phyloP scores from a whole-genome alignment of 2,113 vertebrate genomes.

The Esox niger region DNA sequence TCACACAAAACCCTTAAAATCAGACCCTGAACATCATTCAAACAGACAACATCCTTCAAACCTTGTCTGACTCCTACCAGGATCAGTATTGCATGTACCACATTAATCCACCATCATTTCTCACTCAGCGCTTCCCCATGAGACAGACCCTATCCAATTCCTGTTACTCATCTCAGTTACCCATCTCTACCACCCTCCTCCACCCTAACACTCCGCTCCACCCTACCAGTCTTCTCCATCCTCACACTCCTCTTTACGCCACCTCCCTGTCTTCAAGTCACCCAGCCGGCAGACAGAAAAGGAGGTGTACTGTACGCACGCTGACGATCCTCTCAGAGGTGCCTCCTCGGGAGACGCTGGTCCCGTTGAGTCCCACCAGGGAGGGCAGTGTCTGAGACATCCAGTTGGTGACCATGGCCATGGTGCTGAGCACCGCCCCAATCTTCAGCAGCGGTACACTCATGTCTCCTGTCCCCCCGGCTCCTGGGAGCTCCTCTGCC shows the following conservation, averaged over 20 bases:
- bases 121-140: not conserved
- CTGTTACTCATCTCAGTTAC: too few species aligned
- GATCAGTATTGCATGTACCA: constrained; percentile 33
- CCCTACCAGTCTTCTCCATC: too few species aligned
- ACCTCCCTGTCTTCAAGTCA: not conserved
- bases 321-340: constrained; percentile 90
- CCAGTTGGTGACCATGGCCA: constrained; percentile 93
- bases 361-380: constrained; percentile 87
- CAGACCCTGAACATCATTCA: constrained; percentile 27
- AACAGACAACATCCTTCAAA: too few species aligned
- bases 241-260: not conserved
- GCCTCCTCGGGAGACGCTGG: constrained; percentile 80
- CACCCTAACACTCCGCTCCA: not conserved
- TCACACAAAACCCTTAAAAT: too few species aligned
- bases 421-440: constrained; percentile 88
- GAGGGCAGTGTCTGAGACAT: constrained; percentile 89
- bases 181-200: too few species aligned
- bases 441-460: constrained; percentile 86
- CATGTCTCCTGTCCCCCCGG: constrained; percentile 70
- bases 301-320: constrained; percentile 62
- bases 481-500: constrained; percentile 45
- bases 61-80: constrained; percentile 12
- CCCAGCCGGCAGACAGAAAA: constrained; percentile 15
- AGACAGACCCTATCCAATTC: not conserved
- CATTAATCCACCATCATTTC: constrained; percentile 16